Conservation (phyloP, 2,797 vertebrate species). For the Melanotaenia trifasciata region DNA sequence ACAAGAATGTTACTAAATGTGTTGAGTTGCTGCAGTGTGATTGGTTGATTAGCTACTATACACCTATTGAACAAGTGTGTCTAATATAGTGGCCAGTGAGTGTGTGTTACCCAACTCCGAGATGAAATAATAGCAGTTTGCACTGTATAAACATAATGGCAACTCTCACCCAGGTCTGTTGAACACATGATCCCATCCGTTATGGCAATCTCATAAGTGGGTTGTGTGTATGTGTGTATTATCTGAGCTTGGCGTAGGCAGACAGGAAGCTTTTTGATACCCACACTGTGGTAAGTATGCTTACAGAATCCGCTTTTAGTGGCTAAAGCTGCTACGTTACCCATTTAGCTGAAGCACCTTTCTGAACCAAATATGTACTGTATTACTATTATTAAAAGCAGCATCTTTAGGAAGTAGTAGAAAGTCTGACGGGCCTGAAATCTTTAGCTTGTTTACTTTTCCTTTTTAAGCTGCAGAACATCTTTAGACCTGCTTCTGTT, state of each 20-base stretch:
- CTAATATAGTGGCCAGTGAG: background rate
- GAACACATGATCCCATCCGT: background rate
- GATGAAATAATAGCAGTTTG: no score
- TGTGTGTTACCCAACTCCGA: no score
- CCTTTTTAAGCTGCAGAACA: no score
- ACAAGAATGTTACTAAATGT: no score
- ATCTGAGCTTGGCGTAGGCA: background rate
- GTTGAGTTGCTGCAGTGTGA: no score
- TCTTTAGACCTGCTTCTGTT: no score
- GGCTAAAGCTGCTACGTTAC: background rate
- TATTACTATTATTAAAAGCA: background rate
- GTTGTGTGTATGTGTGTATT: slow-evolving; percentile 3
- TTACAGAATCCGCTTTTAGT: background rate
- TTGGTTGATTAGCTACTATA: no score
- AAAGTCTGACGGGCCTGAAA: no score
- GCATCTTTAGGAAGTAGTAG: background rate
- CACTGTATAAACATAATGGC: no score
- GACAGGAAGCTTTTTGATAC: slow-evolving; percentile 10
- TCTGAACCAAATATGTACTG: slow-evolving; percentile 4
- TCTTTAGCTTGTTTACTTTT: no score
- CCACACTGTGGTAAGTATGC: background rate
- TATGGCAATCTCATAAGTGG: background rate
- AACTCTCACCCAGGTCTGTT: no score
- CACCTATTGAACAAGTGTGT: no score
- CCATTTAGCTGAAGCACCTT: background rate